Conservation (phyloP, 2,113 vertebrate genomes). For the Grallaria varia region DNA sequence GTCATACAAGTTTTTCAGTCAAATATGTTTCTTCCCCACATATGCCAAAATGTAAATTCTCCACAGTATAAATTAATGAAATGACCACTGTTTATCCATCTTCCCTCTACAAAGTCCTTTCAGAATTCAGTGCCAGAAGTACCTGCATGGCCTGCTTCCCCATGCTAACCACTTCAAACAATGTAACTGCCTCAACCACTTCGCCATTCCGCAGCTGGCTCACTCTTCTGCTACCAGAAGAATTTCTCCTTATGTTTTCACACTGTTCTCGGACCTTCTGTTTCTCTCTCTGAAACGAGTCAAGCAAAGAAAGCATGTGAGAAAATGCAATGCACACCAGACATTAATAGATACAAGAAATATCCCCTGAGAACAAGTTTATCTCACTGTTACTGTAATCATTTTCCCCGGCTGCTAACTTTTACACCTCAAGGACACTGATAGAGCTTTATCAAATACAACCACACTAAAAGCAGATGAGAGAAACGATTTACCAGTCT, state of each 20-base stretch:
- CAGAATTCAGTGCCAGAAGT: background rate
- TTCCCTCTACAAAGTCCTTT: background rate
- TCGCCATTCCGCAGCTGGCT: constrained; percentile 67
- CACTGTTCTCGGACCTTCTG: constrained; percentile 69
- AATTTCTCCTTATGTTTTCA: constrained; percentile 76
- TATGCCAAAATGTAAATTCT: background rate
- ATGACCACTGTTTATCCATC: background rate
- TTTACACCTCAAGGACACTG: background rate
- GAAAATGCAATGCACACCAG: background rate
- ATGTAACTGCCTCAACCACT: constrained; percentile 81
- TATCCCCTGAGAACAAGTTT: background rate
- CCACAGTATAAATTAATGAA: background rate
- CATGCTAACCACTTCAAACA: constrained; percentile 90
- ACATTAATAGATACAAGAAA: background rate
- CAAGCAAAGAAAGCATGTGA: background rate
- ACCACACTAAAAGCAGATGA: background rate
- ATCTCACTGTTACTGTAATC: background rate
- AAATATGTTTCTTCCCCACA: background rate
- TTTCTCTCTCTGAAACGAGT: constrained; percentile 68
- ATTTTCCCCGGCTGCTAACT: background rate
- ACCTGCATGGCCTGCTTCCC: constrained; percentile 88
- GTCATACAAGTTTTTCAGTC: background rate
- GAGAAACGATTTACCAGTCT: background rate
- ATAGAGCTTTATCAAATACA: background rate
- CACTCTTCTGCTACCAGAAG: constrained; percentile 42